phyloP scores from a whole-genome alignment of 2,797 vertebrate genomes.

The Lithobates sylvaticus region DNA sequence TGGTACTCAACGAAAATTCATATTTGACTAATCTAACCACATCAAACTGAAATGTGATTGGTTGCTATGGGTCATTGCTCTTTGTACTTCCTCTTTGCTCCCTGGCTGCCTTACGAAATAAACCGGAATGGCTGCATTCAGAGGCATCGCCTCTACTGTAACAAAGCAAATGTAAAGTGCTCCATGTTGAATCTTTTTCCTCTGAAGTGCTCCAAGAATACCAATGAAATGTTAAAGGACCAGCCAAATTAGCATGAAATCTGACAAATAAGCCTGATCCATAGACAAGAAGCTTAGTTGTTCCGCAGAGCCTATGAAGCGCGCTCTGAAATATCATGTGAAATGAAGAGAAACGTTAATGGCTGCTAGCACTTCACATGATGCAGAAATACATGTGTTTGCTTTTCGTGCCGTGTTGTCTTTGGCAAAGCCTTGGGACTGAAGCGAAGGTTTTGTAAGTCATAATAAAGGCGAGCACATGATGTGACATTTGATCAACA shows the following conservation, averaged over 20 bases:
- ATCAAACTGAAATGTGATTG: neutral
- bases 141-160: neutral
- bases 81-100: neutral
- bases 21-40: neutral
- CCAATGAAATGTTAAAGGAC: conserved; percentile 36
- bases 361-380: conserved; percentile 67
- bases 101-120: neutral
- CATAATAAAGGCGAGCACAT: conserved; percentile 84
- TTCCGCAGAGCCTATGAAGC: conserved; percentile 31
- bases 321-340: conserved; percentile 39
- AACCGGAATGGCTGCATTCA: neutral
- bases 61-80: neutral
- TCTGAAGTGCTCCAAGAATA: conserved; percentile 31
- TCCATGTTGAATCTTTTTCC: conserved; percentile 12
- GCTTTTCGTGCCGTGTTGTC: conserved; percentile 65
- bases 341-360: conserved; percentile 49
- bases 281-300: conserved; percentile 41
- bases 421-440: conserved; percentile 77
- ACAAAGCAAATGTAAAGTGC: neutral
- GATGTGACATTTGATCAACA: conserved; percentile 85
- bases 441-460: conserved; percentile 80
- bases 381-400: conserved; percentile 65
- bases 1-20: no score
- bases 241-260: conserved; percentile 57
- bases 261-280: conserved; percentile 35